These are phyloP conservation scores for Drosophila macrospina DNA, from an alignment of 2,888 invertebrate species.

Conservation along the genomic window DNA sequence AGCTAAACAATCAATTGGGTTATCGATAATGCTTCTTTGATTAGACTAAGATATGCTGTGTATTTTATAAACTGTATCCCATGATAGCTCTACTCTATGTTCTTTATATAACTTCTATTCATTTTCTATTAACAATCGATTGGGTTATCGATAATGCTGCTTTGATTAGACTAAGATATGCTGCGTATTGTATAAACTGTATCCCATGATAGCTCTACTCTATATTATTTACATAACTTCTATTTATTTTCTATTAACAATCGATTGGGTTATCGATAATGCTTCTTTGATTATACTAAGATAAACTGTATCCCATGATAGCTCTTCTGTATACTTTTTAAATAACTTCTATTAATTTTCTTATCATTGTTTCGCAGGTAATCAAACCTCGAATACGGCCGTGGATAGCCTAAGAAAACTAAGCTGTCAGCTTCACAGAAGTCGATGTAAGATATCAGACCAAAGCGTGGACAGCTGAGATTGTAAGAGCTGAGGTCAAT, in stretches of 20 bases:
- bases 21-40: not conserved
- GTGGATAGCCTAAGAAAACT: constrained; percentile 62
- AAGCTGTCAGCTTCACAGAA: constrained; percentile 52
- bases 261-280: not conserved
- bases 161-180: no score
- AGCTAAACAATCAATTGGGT: not conserved
- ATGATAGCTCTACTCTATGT: no score
- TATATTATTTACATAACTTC: no score
- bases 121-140: no score
- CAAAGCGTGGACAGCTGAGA: constrained; percentile 35
- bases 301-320: not conserved
- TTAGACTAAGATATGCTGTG: no score
- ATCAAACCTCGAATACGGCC: constrained; percentile 62
- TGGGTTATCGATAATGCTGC: no score
- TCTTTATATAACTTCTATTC: no score
- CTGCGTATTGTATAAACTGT: no score
- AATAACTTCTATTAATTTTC: constrained; percentile 4
- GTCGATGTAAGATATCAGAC: constrained; percentile 44
- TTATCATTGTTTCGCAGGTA: constrained; percentile 51
- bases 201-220: no score
- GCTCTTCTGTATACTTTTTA: not conserved
- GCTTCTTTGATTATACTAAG: no score
- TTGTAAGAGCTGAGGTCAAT: constrained; percentile 6
- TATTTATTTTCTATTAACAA: no score
- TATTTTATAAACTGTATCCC: no score